Base-by-base conservation (phyloP, 2,113 vertebrate species). In the Acanthochromis polyacanthus region DNA sequence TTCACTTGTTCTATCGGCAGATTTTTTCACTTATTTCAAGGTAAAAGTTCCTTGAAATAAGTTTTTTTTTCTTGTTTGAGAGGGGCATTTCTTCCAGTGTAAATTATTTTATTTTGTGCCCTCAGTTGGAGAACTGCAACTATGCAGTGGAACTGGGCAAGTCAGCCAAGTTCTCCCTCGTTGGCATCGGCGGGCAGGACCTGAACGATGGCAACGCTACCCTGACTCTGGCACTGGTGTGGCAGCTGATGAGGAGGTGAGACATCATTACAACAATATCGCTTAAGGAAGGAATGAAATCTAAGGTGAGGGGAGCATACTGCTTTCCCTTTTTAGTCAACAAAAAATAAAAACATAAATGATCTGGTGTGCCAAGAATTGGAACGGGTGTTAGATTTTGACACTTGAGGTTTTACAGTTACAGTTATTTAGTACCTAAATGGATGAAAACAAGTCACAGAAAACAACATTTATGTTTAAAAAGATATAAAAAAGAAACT, bases 231-330 rank as follows among this genome's bases (percentile, higher is more conserved):
- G 97, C 97, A 32, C 78, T 99, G 78, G 50, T 98, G 58, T 99
- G 98, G 98, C 98, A 99, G 93, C 86, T 99, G 73, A 99, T 99
- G 98, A 97, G 98, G 88, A 99, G 96, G 98, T 99, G 90, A 82
- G 46, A 15, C 6, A 51, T n/a, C 40, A 48, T 16, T 11, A n/a
- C 65, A 43, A 16, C n/a, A 12, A 0, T 10, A 17, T 51, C 8
- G 30, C 10, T 57, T 58, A 22, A 36, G 23, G 61, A 56, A n/a
- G 4, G 1, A 60, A 36, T 12, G 4, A 59, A 71, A 28, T 38
- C 38, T 5, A 69, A 57, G 62, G 15, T 12, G n/a, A 52, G n/a
- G 19, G 20, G 1, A 20, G 4, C 4, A 38, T 20, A 5, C 25
- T 50, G 1, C 48, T n/a, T 19, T 19, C 11, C 32, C 8, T 36